Evolutionary conservation across 2,888 invertebrate species (phyloP), one percentile per base, ranked within the genome.

Genomic region (Eucera pruinosa): DNA sequence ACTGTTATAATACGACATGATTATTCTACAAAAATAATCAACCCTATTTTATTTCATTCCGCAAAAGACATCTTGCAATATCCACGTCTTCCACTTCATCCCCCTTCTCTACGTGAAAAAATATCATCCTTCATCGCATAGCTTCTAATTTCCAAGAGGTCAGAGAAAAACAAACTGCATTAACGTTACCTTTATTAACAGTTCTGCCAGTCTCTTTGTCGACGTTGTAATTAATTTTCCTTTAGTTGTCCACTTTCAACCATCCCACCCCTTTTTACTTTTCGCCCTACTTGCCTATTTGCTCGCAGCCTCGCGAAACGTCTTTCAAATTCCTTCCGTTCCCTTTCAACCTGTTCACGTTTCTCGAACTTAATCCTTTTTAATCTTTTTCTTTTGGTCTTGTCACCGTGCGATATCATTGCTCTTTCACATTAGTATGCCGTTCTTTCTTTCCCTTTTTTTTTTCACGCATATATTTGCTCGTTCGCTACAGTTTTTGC

Each of bases 201-300:
- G 65, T 70, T 20, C 55, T 9, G 25, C 13, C 55, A n/a, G 41
- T 27, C 27, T 30, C 13, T 43, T 25, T 18, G 23, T n/a, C 25
- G n/a, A 36, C 48, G 39, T 55, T 18, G 55, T 66, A 75, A 75
- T 75, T 75, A 75, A 75, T 71, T 75, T 58, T 41, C 52, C 52
- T 58, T 64, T 64, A 36, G 58, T 25, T 45, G 52, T 52, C 20
- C 45, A 52, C 66, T 48, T 33, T 57, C 50, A 25, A 58, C 27
- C 13, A 27, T 45, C 23, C 2, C 23, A 45, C 23, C 36, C 33
- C 57, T 23, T n/a, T 33, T 55, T 30, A 41, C 23, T 20, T 9
- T 20, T 23, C 43, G 62, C n/a, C 64, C 43, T 39, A 64, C 33
- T 71, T 54, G 47, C 27, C 71, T 45, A 58, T 64, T 74, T 45